Evolutionary conservation across 2,888 invertebrate species (phyloP), one percentile per base, ranked within the genome.

Genomic region (Muscina levida): DNA sequence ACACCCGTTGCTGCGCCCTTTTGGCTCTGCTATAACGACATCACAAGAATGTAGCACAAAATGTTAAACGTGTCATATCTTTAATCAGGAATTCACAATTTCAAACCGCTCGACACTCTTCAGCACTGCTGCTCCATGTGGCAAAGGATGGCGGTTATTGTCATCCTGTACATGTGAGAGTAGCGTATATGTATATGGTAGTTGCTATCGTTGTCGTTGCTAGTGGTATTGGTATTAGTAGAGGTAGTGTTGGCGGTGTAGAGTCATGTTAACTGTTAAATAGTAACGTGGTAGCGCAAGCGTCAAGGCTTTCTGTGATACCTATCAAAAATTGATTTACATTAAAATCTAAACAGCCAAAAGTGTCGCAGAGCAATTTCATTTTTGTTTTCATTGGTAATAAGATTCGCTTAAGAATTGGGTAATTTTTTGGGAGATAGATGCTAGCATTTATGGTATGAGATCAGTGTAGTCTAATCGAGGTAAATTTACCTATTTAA

Each of bases 31-130:
- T 53, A 22, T 62, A 62, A 62, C 62, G 62, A 62, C 39, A 62
- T 62, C 62, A 39, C 39, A 51, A 37, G 59, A 66, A 75, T 53
- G 73, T 65, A 48, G 75, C 17, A 71, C 76, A 84, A 83, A 75
- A 82, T 77, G 84, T 84, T 85, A 83, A 86, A 85, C 89, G 88
- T 88, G 88, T 86, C 86, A 83, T 89, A 89, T 88, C 88, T 89
- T 82, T 84, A 88, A 89, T 89, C 89, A 85, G 85, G 78, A 71
- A 78, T 77, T 85, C 51, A 48, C 72, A 72, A 53, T 48, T 44
- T 42, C 44, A 17, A 42, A 68, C 42, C 75, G 81, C 62, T 48
- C 37, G 22, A 10, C n/a, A n/a, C 17, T 48, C 48, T 26, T 48
- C 62, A 68, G 53, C n/a, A n/a, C n/a, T n/a, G n/a, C n/a, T n/a